Conservation (phyloP, 2,888 invertebrate species). For the Parapristionchus giblindavisi region DNA sequence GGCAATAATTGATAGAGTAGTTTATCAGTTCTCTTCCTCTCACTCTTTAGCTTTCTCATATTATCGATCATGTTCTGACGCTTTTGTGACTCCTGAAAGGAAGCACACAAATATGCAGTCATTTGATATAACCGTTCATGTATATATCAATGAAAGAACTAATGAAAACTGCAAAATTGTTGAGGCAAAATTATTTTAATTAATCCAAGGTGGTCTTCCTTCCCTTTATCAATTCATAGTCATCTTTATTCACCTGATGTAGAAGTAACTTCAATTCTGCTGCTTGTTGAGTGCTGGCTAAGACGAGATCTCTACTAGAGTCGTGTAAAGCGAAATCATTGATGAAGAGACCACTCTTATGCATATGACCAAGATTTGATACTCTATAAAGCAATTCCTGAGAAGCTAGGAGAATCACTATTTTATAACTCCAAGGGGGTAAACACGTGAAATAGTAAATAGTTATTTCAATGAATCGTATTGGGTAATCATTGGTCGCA, state of each 20-base stretch:
- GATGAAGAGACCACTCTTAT: conserved; percentile 91
- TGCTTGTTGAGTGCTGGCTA: conserved; percentile 95
- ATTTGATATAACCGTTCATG: neutral
- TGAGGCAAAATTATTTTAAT: no score
- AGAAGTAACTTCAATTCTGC: conserved; percentile 93
- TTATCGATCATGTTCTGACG: conserved; percentile 94
- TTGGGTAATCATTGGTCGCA: no score
- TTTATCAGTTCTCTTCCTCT: conserved; percentile 94
- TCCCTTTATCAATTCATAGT: no score
- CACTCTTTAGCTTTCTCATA: conserved; percentile 92
- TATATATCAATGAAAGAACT: neutral
- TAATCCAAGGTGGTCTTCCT: no score
- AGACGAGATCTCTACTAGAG: conserved; percentile 93
- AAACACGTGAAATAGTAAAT: no score
- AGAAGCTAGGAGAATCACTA: no score
- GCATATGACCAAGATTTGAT: conserved; percentile 90
- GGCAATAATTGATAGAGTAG: conserved; percentile 98
- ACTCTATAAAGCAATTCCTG: conserved; percentile 74
- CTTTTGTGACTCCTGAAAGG: conserved; percentile 88
- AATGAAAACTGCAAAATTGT: no score
- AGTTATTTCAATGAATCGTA: neutral
- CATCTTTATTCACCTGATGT: conserved; percentile 75
- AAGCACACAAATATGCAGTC: neutral
- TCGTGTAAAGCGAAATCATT: conserved; percentile 99
- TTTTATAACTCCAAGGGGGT: no score